Percentiles rank a stretch among this genome's conserved stretches.
phyloP scores from a whole-genome alignment of 2,113 vertebrate genomes.

The Nyctibius bracteatus region DNA sequence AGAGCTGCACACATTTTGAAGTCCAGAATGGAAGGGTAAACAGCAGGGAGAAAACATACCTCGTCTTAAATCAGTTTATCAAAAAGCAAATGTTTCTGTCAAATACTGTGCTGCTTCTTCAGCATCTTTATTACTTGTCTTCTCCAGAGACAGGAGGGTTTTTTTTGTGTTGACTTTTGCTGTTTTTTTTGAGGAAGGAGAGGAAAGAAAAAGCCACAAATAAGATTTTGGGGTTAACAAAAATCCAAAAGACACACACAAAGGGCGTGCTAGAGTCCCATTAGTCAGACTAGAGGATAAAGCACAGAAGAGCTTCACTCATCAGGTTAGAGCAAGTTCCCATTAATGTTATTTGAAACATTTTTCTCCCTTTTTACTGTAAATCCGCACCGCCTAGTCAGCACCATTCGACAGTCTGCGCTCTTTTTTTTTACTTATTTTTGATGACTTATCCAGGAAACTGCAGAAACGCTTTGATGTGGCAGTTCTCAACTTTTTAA shows the following conservation, averaged over 20 bases:
- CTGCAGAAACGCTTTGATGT: conserved; percentile 32
- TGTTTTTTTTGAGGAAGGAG: background rate
- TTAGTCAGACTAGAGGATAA: background rate
- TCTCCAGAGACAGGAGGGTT: no score
- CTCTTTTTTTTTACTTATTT: background rate
- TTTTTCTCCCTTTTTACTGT: conserved; percentile 15
- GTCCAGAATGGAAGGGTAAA: background rate
- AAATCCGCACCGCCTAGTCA: background rate
- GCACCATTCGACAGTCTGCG: background rate
- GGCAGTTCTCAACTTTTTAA: background rate
- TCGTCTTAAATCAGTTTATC: background rate
- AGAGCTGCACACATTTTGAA: background rate
- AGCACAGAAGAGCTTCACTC: background rate
- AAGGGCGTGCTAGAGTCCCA: background rate
- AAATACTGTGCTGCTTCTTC: background rate
- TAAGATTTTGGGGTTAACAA: background rate
- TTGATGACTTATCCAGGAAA: conserved; percentile 44
- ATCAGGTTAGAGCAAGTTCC: background rate
- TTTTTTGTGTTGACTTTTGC: background rate
- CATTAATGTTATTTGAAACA: background rate
- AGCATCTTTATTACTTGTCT: background rate
- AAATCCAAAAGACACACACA: background rate
- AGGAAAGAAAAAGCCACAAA: background rate
- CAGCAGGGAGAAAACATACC: background rate
- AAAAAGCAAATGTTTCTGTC: background rate